A percentile compares a stretch with the other conserved stretches of the same genome.
These are phyloP conservation scores for Trimorus sp. DNA, from an alignment of 2,888 invertebrate genomes.

Conservation along the genomic window DNA sequence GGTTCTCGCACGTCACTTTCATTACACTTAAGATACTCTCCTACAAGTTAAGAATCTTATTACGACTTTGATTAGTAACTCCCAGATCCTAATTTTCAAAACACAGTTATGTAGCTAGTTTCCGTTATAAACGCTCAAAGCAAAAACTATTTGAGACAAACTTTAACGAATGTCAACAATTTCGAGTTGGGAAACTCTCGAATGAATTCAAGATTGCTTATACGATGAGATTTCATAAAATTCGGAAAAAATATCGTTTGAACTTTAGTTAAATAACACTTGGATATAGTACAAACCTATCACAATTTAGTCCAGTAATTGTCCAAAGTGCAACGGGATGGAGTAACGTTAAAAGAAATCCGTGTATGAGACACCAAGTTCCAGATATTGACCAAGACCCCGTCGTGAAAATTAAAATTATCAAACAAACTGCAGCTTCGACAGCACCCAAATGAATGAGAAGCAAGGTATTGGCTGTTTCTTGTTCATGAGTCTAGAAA, in stretches of 20 bases:
- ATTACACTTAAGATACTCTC: too few relatives aligned
- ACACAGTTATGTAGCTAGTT: slow-evolving; percentile 16
- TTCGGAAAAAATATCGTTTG: neutral
- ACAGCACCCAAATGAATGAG: slow-evolving; percentile 88
- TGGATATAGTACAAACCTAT: slow-evolving; percentile 78
- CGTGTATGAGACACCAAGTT: slow-evolving; percentile 85
- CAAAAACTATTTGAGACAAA: neutral
- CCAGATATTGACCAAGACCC: slow-evolving; percentile 83
- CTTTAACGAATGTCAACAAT: neutral
- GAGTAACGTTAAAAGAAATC: slow-evolving; percentile 87
- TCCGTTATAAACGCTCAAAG: neutral
- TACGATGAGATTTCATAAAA: neutral
- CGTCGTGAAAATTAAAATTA: slow-evolving; percentile 84
- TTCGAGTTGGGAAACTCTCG: too few relatives aligned
- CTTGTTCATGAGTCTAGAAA: slow-evolving; percentile 75
- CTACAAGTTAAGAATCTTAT: slow-evolving; percentile 3
- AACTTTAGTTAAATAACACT: neutral
- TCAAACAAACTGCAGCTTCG: slow-evolving; percentile 86
- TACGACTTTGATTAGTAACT: slow-evolving; percentile 5
- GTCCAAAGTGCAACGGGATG: slow-evolving; percentile 91
- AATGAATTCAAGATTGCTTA: too few relatives aligned
- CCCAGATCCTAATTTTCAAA: slow-evolving; percentile 5
- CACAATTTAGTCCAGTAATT: slow-evolving; percentile 90
- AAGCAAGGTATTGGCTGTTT: slow-evolving; percentile 87
- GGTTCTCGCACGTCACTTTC: too few relatives aligned